Evolutionary conservation across 2,113 vertebrate genomes (phyloP), one percentile per base, ranked within the genome.

Genomic region (Prinia subflava): DNA sequence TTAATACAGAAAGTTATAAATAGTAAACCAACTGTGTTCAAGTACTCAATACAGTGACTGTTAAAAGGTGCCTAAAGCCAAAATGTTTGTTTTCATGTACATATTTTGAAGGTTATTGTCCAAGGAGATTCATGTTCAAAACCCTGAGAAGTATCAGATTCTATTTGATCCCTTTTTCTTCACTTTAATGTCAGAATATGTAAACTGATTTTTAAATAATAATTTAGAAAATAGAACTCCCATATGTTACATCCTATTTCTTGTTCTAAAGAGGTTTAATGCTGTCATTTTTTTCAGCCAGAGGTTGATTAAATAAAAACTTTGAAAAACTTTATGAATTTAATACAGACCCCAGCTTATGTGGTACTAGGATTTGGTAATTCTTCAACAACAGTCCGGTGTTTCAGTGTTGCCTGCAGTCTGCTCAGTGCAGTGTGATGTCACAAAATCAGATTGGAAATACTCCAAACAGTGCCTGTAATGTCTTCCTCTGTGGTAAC

Each of bases 401-500:
- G 60, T 87, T 83, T 83, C 7, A 73, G n/a, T 33, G 5, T 76
- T 91, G 59, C 53, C 63, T 79, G 49, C 84, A 90, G 85, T 46
- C 46, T 93, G 63, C 46, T 83, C 0, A 8, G 5, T 94, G 85
- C 79, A 88, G 86, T 71, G 57, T 92, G 96, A 83, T 90, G 71
- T 94, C 95, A 92, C 64, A 93, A 70, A 86, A 92, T 95, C 71
- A 78, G 76, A 83, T 90, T 94, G 89, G 86, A 96, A 94, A 33
- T 59, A 24, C 41, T 94, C 87, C 94, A 96, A 77, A 69, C 20
- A 63, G 60, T 0, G 9, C 39, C 71, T 83, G 35, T 94, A 78
- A 92, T 52, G 71, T 90, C 71, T 55, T 93, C 31, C 35, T 91
- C 27, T 83, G 1, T 0, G 1, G 39, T 90, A 94, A 85, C 82